Conservation (phyloP, 2,113 vertebrate genomes). For the Salvelinus fontinalis region DNA sequence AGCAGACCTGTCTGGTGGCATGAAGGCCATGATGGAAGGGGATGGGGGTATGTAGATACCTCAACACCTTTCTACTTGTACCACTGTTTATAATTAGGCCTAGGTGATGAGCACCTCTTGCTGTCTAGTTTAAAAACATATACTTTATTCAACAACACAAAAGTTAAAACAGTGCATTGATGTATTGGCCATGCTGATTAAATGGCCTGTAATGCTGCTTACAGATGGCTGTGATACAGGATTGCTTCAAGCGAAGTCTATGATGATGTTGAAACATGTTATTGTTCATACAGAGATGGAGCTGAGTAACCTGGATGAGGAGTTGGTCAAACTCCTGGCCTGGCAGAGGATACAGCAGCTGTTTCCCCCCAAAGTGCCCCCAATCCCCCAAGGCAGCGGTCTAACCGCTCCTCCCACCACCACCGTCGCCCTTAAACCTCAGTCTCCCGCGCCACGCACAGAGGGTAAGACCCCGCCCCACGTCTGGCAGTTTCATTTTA, state of each 20-base stretch:
- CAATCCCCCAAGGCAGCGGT: conserved; percentile 61
- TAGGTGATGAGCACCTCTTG: too few relatives aligned
- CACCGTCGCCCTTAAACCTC: conserved; percentile 53
- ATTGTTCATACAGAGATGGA: conserved; percentile 78
- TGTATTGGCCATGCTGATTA: too few relatives aligned
- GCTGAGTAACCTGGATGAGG: conserved; percentile 89
- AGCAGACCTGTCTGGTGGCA: conserved; percentile 80
- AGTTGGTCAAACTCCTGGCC: conserved; percentile 91
- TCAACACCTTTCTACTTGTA: neutral
- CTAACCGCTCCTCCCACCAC: conserved; percentile 64
- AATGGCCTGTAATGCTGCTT: too few relatives aligned
- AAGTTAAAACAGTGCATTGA: too few relatives aligned
- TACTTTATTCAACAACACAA: too few relatives aligned
- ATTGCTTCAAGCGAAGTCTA: too few relatives aligned
- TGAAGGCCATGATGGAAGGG: conserved; percentile 81
- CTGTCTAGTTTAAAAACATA: too few relatives aligned
- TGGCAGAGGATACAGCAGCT: conserved; percentile 97
- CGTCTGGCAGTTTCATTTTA: neutral
- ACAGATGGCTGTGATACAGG: too few relatives aligned
- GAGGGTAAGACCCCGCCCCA: neutral
- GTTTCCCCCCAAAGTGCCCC: conserved; percentile 83
- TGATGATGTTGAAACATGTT: too few relatives aligned
- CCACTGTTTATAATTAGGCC: too few relatives aligned
- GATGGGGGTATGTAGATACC: conserved; percentile 75
- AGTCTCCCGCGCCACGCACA: neutral